These are phyloP conservation scores for Heteractis magnifica DNA, from an alignment of 92 coral and sea anemone genomes.

Conservation along the genomic window DNA sequence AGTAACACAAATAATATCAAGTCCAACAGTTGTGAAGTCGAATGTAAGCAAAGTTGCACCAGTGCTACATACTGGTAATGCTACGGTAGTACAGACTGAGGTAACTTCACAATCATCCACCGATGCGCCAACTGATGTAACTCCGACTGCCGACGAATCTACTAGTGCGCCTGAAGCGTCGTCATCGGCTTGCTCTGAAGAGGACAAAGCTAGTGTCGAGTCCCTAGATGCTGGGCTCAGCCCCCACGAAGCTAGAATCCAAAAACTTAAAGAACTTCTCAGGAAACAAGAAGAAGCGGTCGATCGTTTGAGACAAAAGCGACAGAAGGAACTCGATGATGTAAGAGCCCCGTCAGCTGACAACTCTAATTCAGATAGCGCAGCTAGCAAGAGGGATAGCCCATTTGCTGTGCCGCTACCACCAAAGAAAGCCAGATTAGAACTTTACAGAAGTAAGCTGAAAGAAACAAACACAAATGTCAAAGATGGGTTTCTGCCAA, in stretches of 20 bases:
- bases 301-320: slow-evolving; percentile 67
- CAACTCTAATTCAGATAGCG: slow-evolving; percentile 9
- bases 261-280: slow-evolving; percentile 79
- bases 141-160: slow-evolving; percentile 5
- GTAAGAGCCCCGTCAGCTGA: slow-evolving; percentile 47
- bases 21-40: slow-evolving; percentile 35
- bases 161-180: slow-evolving; percentile 11
- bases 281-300: slow-evolving; percentile 82
- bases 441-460: slow-evolving; percentile 21
- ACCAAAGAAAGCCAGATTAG: slow-evolving; percentile 56
- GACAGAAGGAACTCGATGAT: slow-evolving; percentile 68
- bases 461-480: slow-evolving; percentile 36
- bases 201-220: neutral
- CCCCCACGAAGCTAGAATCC: slow-evolving; percentile 85
- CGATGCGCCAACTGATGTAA: neutral
- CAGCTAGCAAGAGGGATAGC: slow-evolving; percentile 22
- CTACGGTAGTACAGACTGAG: slow-evolving; percentile 6
- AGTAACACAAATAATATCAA: slow-evolving; percentile 14
- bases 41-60: slow-evolving; percentile 3
- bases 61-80: slow-evolving; percentile 14
- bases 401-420: slow-evolving; percentile 78
- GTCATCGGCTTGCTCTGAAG: slow-evolving; percentile 10
- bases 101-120: neutral
- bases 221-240: slow-evolving; percentile 49
- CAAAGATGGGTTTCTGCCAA: slow-evolving; percentile 79